Conservation (phyloP, 1,140 invertebrate genomes). For the Drosophila bocki region DNA sequence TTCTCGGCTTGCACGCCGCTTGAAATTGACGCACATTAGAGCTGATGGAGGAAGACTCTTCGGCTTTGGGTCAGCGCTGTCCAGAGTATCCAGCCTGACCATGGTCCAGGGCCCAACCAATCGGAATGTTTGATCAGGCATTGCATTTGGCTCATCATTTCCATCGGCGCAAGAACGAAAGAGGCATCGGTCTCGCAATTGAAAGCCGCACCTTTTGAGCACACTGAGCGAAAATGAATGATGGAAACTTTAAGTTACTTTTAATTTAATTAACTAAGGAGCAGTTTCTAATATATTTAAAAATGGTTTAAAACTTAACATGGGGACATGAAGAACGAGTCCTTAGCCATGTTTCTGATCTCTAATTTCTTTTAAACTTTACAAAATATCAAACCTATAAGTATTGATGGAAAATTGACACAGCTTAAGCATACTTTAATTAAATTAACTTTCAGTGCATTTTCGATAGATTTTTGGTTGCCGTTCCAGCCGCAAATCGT, state of each 20-base stretch:
- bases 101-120: constrained; percentile 47
- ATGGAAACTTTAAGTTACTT: too few species aligned
- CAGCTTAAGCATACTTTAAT: not conserved
- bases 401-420: not conserved
- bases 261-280: too few species aligned
- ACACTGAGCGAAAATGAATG: constrained; percentile 10
- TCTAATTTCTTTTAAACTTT: too few species aligned
- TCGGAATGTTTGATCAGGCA: constrained; percentile 79
- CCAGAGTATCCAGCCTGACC: not conserved
- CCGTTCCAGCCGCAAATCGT: constrained; percentile 66
- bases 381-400: not conserved
- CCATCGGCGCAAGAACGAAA: constrained; percentile 21
- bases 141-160: constrained; percentile 70
- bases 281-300: not conserved
- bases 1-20: constrained; percentile 54
- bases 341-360: not conserved
- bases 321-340: not conserved
- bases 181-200: constrained; percentile 35
- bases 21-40: constrained; percentile 71
- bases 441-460: constrained; percentile 1
- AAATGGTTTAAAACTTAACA: not conserved
- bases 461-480: constrained; percentile 17
- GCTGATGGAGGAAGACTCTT: constrained; percentile 16
- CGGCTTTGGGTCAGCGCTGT: not conserved
- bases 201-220: constrained; percentile 40